These are phyloP conservation scores for Drosophila niveifrons DNA, from an alignment of 2,888 invertebrate genomes.

Conservation along the genomic window DNA sequence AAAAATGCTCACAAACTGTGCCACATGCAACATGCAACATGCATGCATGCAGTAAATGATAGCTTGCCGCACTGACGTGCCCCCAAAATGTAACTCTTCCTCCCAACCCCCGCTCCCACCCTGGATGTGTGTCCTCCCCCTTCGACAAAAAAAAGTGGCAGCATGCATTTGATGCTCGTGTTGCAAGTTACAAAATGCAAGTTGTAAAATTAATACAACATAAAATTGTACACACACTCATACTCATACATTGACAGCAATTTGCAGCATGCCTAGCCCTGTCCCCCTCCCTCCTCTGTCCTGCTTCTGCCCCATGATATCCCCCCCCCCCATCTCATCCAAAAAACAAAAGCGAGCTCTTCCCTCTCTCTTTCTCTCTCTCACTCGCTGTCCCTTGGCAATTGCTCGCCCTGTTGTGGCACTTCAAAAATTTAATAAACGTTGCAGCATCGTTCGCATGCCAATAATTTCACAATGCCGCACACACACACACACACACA, in stretches of 20 bases:
- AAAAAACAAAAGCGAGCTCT: slow-evolving; percentile 3
- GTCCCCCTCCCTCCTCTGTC: neutral
- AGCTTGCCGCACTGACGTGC: slow-evolving; percentile 1
- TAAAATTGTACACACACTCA: slow-evolving; percentile 47
- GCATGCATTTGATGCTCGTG: slow-evolving; percentile 29
- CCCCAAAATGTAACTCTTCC: neutral
- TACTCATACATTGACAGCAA: slow-evolving; percentile 22
- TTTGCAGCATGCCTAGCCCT: slow-evolving; percentile 34
- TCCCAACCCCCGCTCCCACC: too few species aligned
- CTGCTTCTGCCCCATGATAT: slow-evolving; percentile 8
- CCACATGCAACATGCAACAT: neutral
- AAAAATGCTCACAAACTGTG: slow-evolving; percentile 1
- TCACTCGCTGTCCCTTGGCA: slow-evolving; percentile 7
- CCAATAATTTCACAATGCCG: slow-evolving; percentile 70
- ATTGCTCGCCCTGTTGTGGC: slow-evolving; percentile 50
- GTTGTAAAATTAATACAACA: slow-evolving; percentile 78
- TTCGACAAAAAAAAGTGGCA: neutral
- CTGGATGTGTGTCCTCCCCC: neutral
- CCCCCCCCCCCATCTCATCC: neutral
- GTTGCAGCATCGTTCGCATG: slow-evolving; percentile 79
- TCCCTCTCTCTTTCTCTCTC: neutral
- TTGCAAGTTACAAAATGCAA: slow-evolving; percentile 57
- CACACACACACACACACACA: slow-evolving; percentile 4
- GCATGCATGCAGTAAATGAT: slow-evolving; percentile 6
- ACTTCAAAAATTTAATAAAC: slow-evolving; percentile 81